Evolutionary conservation across 2,888 invertebrate genomes (phyloP).

Genomic region (Margaritifera margaritifera): DNA sequence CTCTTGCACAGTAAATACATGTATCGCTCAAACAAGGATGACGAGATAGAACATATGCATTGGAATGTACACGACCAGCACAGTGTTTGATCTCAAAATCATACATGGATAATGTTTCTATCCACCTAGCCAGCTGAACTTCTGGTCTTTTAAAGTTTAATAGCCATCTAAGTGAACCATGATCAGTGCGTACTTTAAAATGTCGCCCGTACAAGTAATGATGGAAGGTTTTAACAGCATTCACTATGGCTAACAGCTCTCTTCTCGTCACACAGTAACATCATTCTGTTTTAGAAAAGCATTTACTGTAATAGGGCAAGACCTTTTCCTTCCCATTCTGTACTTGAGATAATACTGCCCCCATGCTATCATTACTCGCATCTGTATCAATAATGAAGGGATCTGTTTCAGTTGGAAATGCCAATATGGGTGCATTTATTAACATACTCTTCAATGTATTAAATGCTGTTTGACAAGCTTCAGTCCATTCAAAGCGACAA

Average conservation of each 20-base stretch:
- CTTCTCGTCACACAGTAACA: slow-evolving; percentile 21
- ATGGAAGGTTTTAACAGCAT: slow-evolving; percentile 28
- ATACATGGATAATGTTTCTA: too few relatives aligned
- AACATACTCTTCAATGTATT: too few relatives aligned
- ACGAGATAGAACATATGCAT: slow-evolving; percentile 18
- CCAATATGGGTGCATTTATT: too few relatives aligned
- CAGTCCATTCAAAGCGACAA: slow-evolving; percentile 27
- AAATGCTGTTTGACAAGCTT: slow-evolving; percentile 16
- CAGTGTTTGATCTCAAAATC: slow-evolving; percentile 15
- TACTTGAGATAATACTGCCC: slow-evolving; percentile 30
- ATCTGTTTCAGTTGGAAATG: too few relatives aligned
- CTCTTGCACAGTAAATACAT: slow-evolving; percentile 2
- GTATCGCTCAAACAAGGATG: slow-evolving; percentile 2
- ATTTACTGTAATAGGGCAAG: slow-evolving; percentile 17
- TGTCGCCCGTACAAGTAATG: slow-evolving; percentile 31
- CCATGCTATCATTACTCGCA: slow-evolving; percentile 33
- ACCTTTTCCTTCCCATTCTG: slow-evolving; percentile 35
- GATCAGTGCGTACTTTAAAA: slow-evolving; percentile 37
- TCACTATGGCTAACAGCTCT: slow-evolving; percentile 29
- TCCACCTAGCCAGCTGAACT: slow-evolving; percentile 18
- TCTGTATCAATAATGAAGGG: too few relatives aligned
- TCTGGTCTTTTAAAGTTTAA: slow-evolving; percentile 23
- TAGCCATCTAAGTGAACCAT: slow-evolving; percentile 29
- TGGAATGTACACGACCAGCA: slow-evolving; percentile 12
- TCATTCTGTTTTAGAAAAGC: slow-evolving; percentile 9